A percentile compares a stretch with the other conserved stretches of the same genome.
Evolutionary conservation across 53 echinoderm and acorn worm genomes (phyloP).

Genomic region (Holothuria scabra): DNA sequence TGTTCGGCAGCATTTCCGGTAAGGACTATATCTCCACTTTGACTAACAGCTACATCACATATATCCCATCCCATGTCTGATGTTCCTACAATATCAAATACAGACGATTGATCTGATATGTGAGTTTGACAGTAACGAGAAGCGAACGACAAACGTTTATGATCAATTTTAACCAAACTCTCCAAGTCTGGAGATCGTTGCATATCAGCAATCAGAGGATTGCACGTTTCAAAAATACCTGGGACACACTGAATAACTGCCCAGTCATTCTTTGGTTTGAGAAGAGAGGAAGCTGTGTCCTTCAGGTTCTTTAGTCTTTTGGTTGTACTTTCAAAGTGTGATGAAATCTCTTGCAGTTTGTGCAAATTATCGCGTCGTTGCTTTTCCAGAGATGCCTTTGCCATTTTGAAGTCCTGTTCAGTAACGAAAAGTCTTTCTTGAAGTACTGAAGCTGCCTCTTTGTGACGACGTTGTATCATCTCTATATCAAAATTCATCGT

Average conservation of each 20-base stretch:
- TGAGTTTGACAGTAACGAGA: too few species aligned
- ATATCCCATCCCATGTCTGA: background rate
- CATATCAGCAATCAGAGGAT: background rate
- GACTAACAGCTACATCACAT: background rate
- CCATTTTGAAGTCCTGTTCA: too few species aligned
- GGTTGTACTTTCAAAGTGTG: background rate
- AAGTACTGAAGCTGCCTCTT: too few species aligned
- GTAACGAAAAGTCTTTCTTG: too few species aligned
- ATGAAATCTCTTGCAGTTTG: background rate
- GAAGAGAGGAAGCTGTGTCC: background rate
- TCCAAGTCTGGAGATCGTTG: background rate
- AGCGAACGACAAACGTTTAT: background rate
- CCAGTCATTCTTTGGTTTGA: slow-evolving; percentile 4
- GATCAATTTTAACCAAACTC: background rate
- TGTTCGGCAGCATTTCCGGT: background rate
- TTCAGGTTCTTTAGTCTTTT: background rate
- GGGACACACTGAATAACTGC: slow-evolving; percentile 2
- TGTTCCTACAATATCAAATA: background rate
- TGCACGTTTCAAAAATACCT: background rate
- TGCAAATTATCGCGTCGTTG: background rate
- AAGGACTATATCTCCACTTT: background rate
- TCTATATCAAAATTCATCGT: too few species aligned
- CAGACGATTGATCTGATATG: too few species aligned
- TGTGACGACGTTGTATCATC: too few species aligned
- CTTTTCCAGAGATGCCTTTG: background rate